Conservation (phyloP, 1,140 invertebrate species). For the Papilio glaucus region DNA sequence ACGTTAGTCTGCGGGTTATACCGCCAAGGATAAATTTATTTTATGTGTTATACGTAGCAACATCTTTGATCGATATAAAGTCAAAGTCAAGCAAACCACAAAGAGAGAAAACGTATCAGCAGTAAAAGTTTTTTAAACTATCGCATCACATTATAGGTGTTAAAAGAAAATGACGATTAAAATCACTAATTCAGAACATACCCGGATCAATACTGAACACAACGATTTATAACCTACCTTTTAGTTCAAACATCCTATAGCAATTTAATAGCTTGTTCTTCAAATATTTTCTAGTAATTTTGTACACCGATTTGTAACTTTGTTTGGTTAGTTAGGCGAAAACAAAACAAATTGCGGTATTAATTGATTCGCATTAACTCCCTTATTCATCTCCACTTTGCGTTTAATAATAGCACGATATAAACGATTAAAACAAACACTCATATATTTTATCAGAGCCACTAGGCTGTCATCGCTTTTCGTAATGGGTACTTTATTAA, state of each 20-base stretch:
- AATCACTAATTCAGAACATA: too few relatives aligned
- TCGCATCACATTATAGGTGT: not conserved
- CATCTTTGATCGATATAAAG: not conserved
- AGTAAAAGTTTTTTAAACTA: not conserved
- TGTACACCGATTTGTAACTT: conserved; percentile 10
- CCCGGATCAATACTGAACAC: not conserved
- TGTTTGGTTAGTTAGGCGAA: conserved; percentile 14
- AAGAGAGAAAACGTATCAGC: not conserved
- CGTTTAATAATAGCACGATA: conserved; percentile 8
- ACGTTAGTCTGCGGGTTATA: conserved; percentile 45
- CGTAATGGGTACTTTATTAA: conserved; percentile 10
- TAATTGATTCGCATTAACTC: conserved; percentile 18
- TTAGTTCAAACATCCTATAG: not conserved
- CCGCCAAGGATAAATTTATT: not conserved
- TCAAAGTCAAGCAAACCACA: not conserved
- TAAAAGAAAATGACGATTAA: not conserved
- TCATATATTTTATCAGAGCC: conserved; percentile 16
- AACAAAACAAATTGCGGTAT: conserved; percentile 9
- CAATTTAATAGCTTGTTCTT: not conserved
- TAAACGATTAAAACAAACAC: conserved; percentile 12
- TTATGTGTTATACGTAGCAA: not conserved
- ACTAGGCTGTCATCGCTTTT: conserved; percentile 12
- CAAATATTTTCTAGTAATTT: not conserved
- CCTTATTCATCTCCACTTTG: conserved; percentile 5
- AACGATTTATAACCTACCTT: not conserved